Evolutionary conservation across 2,888 invertebrate species (phyloP).

Genomic region (Anarsia innoxiella): DNA sequence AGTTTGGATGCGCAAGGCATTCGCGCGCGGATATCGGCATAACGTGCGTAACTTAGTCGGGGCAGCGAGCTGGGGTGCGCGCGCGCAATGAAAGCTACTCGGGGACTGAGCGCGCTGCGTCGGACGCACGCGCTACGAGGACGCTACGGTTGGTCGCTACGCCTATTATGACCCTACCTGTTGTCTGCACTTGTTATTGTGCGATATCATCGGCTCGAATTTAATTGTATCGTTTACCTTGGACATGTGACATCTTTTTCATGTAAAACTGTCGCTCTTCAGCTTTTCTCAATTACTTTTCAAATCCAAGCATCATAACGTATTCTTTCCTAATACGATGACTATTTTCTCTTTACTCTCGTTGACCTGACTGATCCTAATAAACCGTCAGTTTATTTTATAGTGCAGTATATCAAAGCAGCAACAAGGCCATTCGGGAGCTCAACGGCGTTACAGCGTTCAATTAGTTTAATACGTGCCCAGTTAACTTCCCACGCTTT

Average conservation of each 20-base stretch:
- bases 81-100: constrained; percentile 58
- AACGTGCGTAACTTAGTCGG: constrained; percentile 32
- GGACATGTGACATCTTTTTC: not conserved
- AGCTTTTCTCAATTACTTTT: not conserved
- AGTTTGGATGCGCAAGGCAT: too few relatives aligned
- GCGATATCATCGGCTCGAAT: constrained; percentile 8
- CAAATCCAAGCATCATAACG: constrained; percentile 8
- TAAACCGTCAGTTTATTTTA: constrained; percentile 32
- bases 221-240: constrained; percentile 7
- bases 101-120: constrained; percentile 47
- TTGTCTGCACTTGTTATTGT: constrained; percentile 30
- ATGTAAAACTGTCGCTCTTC: not conserved
- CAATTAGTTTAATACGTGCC: constrained; percentile 56
- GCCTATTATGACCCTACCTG: constrained; percentile 44
- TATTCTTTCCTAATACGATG: too few relatives aligned
- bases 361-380: constrained; percentile 32
- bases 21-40: constrained; percentile 35
- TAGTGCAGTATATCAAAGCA: constrained; percentile 32
- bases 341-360: too few relatives aligned
- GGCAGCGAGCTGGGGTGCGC: constrained; percentile 37
- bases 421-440: constrained; percentile 38
- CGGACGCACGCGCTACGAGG: constrained; percentile 41
- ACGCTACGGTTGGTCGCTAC: constrained; percentile 60
- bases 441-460: constrained; percentile 34
- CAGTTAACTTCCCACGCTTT: constrained; percentile 55